Base-by-base conservation (phyloP, 2,113 vertebrate species). In the Pollimyrus isidori region DNA sequence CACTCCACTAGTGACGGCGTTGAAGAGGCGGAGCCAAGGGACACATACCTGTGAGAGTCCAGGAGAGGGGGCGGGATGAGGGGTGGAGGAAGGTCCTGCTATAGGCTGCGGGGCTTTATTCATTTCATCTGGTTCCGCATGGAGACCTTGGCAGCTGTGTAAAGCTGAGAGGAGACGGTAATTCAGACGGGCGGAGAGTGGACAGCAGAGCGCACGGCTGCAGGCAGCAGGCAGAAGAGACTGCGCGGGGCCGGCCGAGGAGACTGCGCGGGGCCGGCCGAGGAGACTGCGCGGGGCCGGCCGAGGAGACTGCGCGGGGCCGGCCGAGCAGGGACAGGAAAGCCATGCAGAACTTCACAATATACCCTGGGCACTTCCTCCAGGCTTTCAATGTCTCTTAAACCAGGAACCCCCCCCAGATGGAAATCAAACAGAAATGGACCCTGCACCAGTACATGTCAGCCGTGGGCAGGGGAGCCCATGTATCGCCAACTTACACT, bases 81-180 rank as follows among this genome's bases (percentile, higher is more conserved):
- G 97, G 97, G 97, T 96, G 91, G 97, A 94, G 89, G 96, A 96
- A 96, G 96, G 95, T 97, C 97, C 97, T 94, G 97, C 97, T 97
- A 97, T 97, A 97, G 98, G 96, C 95, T 99, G 98, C 96, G 97
- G 97, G 96, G 97, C 97, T 98, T 99, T 99, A 97, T 98, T 99
- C 98, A 99, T 99, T 98, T 99, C 98, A 98, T 96, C 97, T 96
- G 96, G 96, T 96, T 97, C 96, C 96, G 96, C 98, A 99, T 99
- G 96, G 96, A 97, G 96, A 94, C 96, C 96, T 94, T 95, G 95
- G 92, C 92, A 93, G 93, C 93, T 92, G 92, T 93, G 92, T 90
- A 94, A 89, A 93, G 92, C 92, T 90, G 94, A 21, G 4, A 62
- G 17, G 3, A 83, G 65, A 83, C 76, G n/a, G 15, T 49, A 89